Evolutionary conservation across 1,140 invertebrate species (phyloP), one percentile per base, ranked within the genome.

Genomic region (Euura lappo): DNA sequence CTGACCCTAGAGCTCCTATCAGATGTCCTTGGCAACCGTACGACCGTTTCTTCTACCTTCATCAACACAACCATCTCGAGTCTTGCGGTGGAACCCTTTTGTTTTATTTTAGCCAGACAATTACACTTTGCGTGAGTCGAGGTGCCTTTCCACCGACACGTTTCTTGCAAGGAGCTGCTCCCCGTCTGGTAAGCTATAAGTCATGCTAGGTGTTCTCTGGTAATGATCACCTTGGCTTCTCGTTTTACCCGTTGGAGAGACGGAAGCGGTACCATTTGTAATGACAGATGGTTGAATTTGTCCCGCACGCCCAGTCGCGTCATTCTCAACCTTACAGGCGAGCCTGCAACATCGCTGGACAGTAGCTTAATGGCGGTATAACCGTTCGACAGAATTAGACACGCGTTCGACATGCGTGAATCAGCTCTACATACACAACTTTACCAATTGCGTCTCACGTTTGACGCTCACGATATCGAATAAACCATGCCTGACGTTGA

Each of bases 141-240:
- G 72, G 67, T 64, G 43, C 60, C 60, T 64, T 65, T 68, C n/a
- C 44, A 13, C 69, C 65, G 46, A 44, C 71, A 65, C 60, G 66
- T 72, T 72, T 74, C 71, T 74, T 69, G 45, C 68, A 65, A 43
- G 10, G 6, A 8, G 10, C 28, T 28, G 28, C 28, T 60, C 72
- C 43, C 11, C 68, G 13, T n/a, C 46, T 46, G 45, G 46, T 78
- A 71, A 74, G 73, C 78, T 81, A 81, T 84, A 83, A 83, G 79
- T 81, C 81, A 83, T 81, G 75, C 77, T 81, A 80, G 81, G 79
- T 84, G 81, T 81, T 82, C 70, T 77, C 75, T 74, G 74, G 80
- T 82, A 83, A 83, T 83, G 79, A 83, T 76, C 78, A 73, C 66
- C 66, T 69, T 78, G 75, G 79, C 81, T 83, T 82, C 83, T 84